Conservation (phyloP, 2,888 invertebrate species). For the Drosophila eohydei region DNA sequence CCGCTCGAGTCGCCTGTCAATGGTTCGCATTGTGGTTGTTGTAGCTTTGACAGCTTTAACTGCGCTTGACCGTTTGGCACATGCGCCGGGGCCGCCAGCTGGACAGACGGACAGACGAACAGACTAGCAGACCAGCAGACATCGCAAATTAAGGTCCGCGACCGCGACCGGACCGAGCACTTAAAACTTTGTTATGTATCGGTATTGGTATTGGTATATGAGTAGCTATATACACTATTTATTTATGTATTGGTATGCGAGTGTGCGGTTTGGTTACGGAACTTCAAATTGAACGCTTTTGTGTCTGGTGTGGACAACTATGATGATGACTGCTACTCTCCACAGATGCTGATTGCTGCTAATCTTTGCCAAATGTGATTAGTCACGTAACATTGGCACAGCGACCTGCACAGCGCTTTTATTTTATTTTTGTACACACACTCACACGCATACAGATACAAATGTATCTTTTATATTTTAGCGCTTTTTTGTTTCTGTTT, state of each 20-base stretch:
- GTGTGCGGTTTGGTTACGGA: slow-evolving; percentile 71
- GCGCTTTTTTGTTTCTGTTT: slow-evolving; percentile 19
- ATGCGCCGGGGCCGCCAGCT: slow-evolving; percentile 64
- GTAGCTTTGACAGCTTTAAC: slow-evolving; percentile 75
- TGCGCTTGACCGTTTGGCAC: slow-evolving; percentile 80
- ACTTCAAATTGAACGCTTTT: slow-evolving; percentile 70
- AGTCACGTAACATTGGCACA: slow-evolving; percentile 78
- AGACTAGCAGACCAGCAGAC: slow-evolving; percentile 65
- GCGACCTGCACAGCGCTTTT: slow-evolving; percentile 50
- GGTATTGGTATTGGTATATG: slow-evolving; percentile 49
- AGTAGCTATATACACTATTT: slow-evolving; percentile 1
- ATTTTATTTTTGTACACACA: slow-evolving; percentile 9
- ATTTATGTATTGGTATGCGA: neutral
- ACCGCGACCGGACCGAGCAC: slow-evolving; percentile 71
- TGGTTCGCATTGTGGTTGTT: slow-evolving; percentile 64
- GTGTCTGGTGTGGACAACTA: slow-evolving; percentile 77
- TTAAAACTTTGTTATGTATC: slow-evolving; percentile 57
- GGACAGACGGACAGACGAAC: slow-evolving; percentile 40
- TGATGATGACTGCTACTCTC: slow-evolving; percentile 71
- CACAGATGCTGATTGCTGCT: slow-evolving; percentile 72
- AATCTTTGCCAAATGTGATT: slow-evolving; percentile 80
- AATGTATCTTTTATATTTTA: slow-evolving; percentile 6
- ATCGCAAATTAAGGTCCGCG: slow-evolving; percentile 74
- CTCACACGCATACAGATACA: neutral
- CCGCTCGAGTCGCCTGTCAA: slow-evolving; percentile 74